phyloP scores from a whole-genome alignment of 2,797 vertebrate genomes.

The Cyclopterus lumpus region DNA sequence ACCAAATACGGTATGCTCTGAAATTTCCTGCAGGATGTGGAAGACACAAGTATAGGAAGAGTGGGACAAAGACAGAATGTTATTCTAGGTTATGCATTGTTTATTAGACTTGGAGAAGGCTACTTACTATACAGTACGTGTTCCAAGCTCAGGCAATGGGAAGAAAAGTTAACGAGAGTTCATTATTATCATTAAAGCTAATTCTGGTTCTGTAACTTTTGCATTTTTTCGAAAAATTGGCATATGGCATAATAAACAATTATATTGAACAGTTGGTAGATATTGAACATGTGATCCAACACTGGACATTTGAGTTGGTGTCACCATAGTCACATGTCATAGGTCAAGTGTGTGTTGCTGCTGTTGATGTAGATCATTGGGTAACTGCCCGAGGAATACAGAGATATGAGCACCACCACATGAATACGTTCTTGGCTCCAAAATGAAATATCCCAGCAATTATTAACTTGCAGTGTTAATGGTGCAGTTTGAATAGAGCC shows the following conservation, averaged over 20 bases:
- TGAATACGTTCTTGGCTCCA: conserved; percentile 17
- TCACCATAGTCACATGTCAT: not conserved
- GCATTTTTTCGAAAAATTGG: too few relatives aligned
- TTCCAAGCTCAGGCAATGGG: conserved; percentile 26
- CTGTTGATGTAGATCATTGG: not conserved
- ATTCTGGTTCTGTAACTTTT: not conserved
- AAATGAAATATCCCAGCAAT: conserved; percentile 51
- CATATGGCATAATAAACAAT: not conserved
- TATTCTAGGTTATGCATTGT: conserved; percentile 35
- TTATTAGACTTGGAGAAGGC: conserved; percentile 34
- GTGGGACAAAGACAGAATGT: conserved; percentile 5
- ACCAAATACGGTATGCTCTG: not conserved
- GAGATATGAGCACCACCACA: not conserved
- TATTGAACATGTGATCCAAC: not conserved
- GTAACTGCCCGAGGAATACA: not conserved
- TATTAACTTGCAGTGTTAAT: conserved; percentile 46
- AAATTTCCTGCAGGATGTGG: not conserved
- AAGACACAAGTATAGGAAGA: conserved; percentile 9
- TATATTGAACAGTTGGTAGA: not conserved
- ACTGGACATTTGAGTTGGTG: not conserved
- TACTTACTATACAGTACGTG: not conserved
- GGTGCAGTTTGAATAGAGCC: conserved; percentile 30
- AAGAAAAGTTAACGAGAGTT: conserved; percentile 7
- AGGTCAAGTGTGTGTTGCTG: not conserved
- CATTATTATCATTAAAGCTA: not conserved